A percentile compares a stretch with the other conserved stretches of the same genome.
Conservation (phyloP, 2,888 invertebrate species). For the Matsumyia berberina region DNA sequence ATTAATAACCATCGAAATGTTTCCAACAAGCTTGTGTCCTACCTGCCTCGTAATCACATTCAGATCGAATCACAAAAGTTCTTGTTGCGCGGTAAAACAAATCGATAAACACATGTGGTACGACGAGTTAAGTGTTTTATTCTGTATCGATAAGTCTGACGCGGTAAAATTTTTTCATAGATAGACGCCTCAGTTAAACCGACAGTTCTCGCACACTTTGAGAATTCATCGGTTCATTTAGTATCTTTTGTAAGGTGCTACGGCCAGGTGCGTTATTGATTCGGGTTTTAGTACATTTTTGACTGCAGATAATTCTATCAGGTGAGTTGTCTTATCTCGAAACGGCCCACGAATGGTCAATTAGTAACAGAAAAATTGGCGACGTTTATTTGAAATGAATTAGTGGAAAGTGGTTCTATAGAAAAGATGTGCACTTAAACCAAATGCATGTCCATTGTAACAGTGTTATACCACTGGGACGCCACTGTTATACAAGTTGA, state of each 20-base stretch:
- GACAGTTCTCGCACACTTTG: neutral
- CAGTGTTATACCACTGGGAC: no score
- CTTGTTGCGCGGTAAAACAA: neutral
- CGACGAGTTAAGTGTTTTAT: conserved; percentile 1
- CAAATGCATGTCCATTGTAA: no score
- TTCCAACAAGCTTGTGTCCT: neutral
- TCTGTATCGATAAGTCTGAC: neutral
- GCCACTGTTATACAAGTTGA: no score
- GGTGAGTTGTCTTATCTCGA: no score
- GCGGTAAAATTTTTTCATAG: neutral
- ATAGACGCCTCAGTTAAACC: neutral
- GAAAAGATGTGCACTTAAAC: no score
- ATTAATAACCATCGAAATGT: neutral
- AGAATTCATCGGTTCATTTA: neutral
- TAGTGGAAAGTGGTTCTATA: no score
- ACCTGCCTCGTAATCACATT: neutral
- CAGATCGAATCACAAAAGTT: neutral
- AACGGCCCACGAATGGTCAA: no score
- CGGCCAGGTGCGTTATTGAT: neutral
- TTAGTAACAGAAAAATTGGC: no score
- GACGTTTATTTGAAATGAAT: no score
- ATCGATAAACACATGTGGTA: neutral
- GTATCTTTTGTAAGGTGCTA: neutral
- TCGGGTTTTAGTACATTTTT: no score
- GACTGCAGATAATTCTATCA: no score